Evolutionary conservation across 2,888 invertebrate genomes (phyloP).

Genomic region (Pachydiplax longipennis): DNA sequence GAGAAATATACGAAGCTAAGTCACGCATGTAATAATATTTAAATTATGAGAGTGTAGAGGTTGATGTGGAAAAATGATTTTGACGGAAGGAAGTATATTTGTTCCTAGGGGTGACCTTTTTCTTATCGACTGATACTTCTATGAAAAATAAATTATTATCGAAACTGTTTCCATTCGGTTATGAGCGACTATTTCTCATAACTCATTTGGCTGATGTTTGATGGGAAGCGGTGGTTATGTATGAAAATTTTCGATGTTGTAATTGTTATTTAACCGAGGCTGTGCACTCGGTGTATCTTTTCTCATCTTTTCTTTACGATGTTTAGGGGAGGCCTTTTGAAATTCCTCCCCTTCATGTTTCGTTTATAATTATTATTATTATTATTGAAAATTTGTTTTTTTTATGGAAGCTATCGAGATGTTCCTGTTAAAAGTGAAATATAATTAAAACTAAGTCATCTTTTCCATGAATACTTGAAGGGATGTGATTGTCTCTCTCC

Average conservation of each 20-base stretch:
- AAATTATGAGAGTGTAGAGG: constrained; percentile 40
- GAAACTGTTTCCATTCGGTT: not conserved
- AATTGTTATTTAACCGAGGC: not conserved
- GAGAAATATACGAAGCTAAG: constrained; percentile 25
- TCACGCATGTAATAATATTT: constrained; percentile 34
- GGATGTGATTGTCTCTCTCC: constrained; percentile 17
- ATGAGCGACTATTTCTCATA: too few relatives aligned
- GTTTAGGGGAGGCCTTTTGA: constrained; percentile 11
- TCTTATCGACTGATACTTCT: constrained; percentile 24
- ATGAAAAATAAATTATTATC: not conserved
- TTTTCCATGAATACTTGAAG: constrained; percentile 38
- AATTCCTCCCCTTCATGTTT: constrained; percentile 21
- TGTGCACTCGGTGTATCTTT: not conserved
- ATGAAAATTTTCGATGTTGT: not conserved
- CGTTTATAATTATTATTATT: constrained; percentile 39
- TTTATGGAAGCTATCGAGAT: constrained; percentile 39
- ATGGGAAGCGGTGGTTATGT: not conserved
- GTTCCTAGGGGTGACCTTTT: constrained; percentile 42
- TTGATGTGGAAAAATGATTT: constrained; percentile 35
- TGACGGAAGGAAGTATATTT: constrained; percentile 30
- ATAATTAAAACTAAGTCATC: constrained; percentile 46
- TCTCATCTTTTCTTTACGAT: not conserved
- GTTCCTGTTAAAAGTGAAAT: constrained; percentile 45
- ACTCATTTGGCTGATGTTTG: too few relatives aligned
- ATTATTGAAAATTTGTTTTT: constrained; percentile 40